phyloP scores from a whole-genome alignment of 2,797 vertebrate species.

The Lepilemur septentrionalis region DNA sequence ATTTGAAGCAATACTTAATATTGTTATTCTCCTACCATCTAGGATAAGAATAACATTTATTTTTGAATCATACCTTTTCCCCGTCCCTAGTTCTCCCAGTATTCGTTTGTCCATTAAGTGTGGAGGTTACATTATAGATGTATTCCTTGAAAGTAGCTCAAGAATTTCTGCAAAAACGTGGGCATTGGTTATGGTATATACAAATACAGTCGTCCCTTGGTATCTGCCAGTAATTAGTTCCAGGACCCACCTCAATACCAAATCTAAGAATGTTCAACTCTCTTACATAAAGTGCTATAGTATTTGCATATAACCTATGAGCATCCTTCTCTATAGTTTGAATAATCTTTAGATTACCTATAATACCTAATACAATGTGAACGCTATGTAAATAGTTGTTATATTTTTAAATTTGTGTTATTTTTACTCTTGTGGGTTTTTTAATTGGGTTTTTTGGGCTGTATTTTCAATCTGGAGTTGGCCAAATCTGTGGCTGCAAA shows the following conservation, averaged over 20 bases:
- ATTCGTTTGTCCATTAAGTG: neutral
- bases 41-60: neutral
- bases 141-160: neutral
- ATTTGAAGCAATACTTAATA: neutral
- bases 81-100: accelerated
- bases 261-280: neutral
- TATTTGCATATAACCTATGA: neutral
- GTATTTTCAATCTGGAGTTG: neutral
- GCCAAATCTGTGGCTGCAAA: neutral
- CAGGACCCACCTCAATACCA: neutral
- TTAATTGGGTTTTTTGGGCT: neutral
- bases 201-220: neutral
- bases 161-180: neutral
- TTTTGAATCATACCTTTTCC: neutral
- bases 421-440: neutral
- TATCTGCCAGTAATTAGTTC: neutral
- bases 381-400: neutral
- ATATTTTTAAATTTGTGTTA: neutral
- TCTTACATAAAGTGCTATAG: neutral
- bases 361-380: too few relatives aligned
- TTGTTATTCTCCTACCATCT: neutral
- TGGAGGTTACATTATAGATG: neutral
- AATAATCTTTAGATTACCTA: neutral
- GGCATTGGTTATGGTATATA: neutral
- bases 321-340: neutral